Percentiles rank a stretch among this genome's conserved stretches.
Conservation (phyloP, 2,113 vertebrate genomes). For the Percina caprodes region DNA sequence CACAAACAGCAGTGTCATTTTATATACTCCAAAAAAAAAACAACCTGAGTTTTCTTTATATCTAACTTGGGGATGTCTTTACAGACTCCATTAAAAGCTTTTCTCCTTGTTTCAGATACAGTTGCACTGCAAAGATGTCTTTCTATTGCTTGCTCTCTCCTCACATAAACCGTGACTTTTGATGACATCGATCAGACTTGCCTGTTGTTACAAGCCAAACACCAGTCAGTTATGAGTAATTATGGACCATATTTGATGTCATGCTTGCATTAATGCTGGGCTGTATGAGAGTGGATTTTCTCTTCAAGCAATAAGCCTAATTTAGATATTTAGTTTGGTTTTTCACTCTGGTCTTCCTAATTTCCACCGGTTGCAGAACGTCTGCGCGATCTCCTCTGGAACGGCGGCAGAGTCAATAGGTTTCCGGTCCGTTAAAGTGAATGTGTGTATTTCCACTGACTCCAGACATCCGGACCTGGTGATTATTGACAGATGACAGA, state of each 20-base stretch:
- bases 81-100: conserved; percentile 32
- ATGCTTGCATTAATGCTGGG: conserved; percentile 11
- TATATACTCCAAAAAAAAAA: conserved; percentile 37
- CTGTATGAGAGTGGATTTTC: conserved; percentile 47
- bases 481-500: too few species aligned
- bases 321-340: conserved; percentile 34
- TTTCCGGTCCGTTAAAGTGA: too few species aligned
- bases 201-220: conserved; percentile 27
- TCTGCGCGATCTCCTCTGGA: too few species aligned
- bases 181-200: neutral
- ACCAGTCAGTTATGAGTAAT: neutral
- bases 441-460: too few species aligned
- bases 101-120: conserved; percentile 65
- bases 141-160: conserved; percentile 73
- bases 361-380: too few species aligned
- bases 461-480: too few species aligned
- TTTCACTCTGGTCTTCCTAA: neutral
- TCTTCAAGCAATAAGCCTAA: conserved; percentile 77
- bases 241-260: conserved; percentile 17
- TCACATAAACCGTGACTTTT: conserved; percentile 62
- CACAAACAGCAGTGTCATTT: conserved; percentile 30
- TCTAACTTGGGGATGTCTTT: conserved; percentile 32
- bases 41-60: conserved; percentile 26
- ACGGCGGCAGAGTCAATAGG: too few species aligned
- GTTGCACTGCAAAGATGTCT: conserved; percentile 79